These are phyloP conservation scores for Eupsilia transversa DNA, from an alignment of 2,888 invertebrate species.

Conservation along the genomic window DNA sequence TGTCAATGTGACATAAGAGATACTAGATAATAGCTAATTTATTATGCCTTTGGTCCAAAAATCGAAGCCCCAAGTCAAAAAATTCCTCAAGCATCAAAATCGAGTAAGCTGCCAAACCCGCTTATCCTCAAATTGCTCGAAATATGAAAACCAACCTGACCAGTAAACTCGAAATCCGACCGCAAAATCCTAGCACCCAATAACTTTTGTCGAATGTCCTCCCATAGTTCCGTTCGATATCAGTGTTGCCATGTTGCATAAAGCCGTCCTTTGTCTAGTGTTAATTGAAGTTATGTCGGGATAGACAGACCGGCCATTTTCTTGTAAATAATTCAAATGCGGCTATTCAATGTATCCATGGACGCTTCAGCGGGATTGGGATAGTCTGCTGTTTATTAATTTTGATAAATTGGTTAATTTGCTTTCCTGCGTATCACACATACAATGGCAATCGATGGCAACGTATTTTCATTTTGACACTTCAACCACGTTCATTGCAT, in stretches of 20 bases:
- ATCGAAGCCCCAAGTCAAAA: background rate
- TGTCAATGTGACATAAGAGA: too few relatives aligned
- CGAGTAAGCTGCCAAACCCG: background rate
- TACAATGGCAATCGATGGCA: background rate
- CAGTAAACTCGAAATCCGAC: background rate
- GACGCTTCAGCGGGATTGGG: conserved; percentile 5
- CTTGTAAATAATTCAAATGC: conserved; percentile 73
- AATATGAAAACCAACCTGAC: background rate
- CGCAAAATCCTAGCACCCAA: conserved; percentile 23
- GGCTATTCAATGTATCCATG: conserved; percentile 52
- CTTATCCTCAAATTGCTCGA: background rate
- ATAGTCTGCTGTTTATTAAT: background rate
- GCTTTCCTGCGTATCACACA: background rate
- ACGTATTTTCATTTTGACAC: background rate
- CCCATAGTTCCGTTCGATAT: conserved; percentile 18
- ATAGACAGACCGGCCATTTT: conserved; percentile 64
- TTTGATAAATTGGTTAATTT: conserved; percentile 11
- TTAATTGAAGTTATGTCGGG: conserved; percentile 78
- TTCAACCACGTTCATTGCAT: background rate
- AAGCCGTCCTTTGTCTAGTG: conserved; percentile 65
- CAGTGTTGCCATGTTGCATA: conserved; percentile 66
- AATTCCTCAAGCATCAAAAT: background rate
- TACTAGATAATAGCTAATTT: too few relatives aligned
- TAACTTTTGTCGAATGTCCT: conserved; percentile 17
- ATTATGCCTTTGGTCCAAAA: background rate